These are phyloP conservation scores for Dorcus hopei DNA, from an alignment of 2,888 invertebrate species.

Conservation along the genomic window DNA sequence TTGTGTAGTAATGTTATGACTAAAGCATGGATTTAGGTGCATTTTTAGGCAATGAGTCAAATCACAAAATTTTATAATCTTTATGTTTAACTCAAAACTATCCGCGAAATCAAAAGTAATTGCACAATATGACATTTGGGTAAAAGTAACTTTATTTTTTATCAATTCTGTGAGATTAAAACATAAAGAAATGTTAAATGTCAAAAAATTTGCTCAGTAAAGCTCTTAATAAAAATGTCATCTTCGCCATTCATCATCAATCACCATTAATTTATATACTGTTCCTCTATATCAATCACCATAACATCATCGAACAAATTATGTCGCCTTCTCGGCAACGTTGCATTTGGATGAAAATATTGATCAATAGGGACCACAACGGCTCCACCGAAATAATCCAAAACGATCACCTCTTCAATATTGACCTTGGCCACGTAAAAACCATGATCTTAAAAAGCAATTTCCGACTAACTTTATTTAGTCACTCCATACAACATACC, in stretches of 20 bases:
- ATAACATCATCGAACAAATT: conserved; percentile 1
- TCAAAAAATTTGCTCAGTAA: too few species aligned
- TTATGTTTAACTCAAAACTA: too few species aligned
- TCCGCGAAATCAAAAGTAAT: too few species aligned
- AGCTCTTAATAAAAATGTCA: not conserved
- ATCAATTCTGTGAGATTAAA: too few species aligned
- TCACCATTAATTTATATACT: not conserved
- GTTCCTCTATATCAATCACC: not conserved
- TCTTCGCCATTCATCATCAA: not conserved
- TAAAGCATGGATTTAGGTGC: too few species aligned
- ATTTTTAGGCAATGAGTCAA: too few species aligned
- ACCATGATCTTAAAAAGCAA: conserved; percentile 61
- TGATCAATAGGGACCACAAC: conserved; percentile 62
- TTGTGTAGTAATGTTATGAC: too few species aligned
- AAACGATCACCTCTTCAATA: conserved; percentile 68
- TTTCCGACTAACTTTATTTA: not conserved
- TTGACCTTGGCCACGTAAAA: conserved; percentile 78
- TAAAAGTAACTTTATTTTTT: too few species aligned
- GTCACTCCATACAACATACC: conserved; percentile 44
- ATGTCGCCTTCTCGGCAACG: not conserved
- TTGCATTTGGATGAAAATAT: conserved; percentile 12
- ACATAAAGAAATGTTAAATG: too few species aligned
- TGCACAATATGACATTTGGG: too few species aligned
- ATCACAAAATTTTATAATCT: too few species aligned
- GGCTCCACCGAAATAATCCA: conserved; percentile 82